phyloP scores from a whole-genome alignment of 2,888 invertebrate genomes.

The Dorcus hopei region DNA sequence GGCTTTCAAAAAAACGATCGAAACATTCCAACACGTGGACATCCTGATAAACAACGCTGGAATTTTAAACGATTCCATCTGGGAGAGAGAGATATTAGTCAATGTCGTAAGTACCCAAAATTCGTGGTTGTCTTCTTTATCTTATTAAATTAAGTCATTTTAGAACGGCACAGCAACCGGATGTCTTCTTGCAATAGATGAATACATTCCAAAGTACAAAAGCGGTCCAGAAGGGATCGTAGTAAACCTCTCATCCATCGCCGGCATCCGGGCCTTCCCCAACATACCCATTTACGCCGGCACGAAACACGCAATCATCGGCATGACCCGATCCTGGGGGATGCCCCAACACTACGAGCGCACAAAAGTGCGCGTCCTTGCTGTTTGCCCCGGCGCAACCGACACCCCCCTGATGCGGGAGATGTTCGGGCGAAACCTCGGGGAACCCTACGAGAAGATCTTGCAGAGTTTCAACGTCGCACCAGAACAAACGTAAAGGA shows the following conservation, averaged over 20 bases:
- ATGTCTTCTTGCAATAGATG: constrained; percentile 5
- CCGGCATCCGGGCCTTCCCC: constrained; percentile 9
- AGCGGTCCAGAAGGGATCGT: constrained; percentile 6
- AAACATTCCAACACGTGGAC: constrained; percentile 4
- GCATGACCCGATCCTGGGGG: constrained; percentile 6
- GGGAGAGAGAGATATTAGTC: constrained; percentile 63
- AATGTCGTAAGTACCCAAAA: constrained; percentile 6
- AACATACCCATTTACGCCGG: constrained; percentile 11
- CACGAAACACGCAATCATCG: constrained; percentile 14
- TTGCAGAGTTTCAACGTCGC: background rate
- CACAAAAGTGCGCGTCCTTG: constrained; percentile 8
- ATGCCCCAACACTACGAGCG: constrained; percentile 1
- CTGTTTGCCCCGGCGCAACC: constrained; percentile 13
- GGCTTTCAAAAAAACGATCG: constrained; percentile 9
- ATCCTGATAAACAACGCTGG: constrained; percentile 63
- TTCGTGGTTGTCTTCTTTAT: too few species aligned
- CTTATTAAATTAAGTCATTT: background rate
- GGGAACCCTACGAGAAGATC: background rate
- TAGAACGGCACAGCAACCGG: constrained; percentile 2
- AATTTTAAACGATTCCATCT: constrained; percentile 69
- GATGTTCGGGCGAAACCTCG: background rate
- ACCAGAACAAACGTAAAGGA: too few species aligned
- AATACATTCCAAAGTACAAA: constrained; percentile 15
- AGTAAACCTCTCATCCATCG: constrained; percentile 15
- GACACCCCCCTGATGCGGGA: background rate